phyloP scores from a whole-genome alignment of 1,140 invertebrate genomes.

The Cotesia chilonis region DNA sequence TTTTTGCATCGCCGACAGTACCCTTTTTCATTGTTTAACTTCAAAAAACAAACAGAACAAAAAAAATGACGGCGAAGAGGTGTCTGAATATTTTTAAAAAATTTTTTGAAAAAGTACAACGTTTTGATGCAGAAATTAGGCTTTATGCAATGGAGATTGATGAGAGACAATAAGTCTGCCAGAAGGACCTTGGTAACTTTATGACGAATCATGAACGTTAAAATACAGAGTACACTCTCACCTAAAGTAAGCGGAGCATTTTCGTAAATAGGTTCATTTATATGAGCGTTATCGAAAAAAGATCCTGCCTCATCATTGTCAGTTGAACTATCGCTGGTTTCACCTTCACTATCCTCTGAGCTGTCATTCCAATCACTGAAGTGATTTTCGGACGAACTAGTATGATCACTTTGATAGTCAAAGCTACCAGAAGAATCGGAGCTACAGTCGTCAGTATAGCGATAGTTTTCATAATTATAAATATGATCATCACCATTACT shows the following conservation, averaged over 20 bases:
- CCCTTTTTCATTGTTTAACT: no score
- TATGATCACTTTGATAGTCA: neutral
- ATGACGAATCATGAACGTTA: conserved; percentile 5
- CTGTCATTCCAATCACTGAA: neutral
- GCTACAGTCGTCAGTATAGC: no score
- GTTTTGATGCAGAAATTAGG: conserved; percentile 3
- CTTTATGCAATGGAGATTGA: neutral
- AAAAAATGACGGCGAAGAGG: neutral
- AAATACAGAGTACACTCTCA: conserved; percentile 4
- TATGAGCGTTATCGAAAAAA: neutral
- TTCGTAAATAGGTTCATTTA: neutral
- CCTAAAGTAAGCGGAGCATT: neutral
- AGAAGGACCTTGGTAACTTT: neutral
- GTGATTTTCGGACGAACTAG: neutral
- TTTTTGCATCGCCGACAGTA: no score
- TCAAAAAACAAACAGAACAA: neutral
- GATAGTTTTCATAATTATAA: no score
- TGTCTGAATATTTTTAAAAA: neutral
- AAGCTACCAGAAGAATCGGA: no score
- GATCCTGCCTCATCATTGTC: neutral
- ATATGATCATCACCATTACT: no score
- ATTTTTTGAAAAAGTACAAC: neutral
- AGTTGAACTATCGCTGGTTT: neutral
- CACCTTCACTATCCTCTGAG: neutral
- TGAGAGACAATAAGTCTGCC: neutral